Conservation (phyloP, 2,113 vertebrate genomes). For the Semnornis frantzii region DNA sequence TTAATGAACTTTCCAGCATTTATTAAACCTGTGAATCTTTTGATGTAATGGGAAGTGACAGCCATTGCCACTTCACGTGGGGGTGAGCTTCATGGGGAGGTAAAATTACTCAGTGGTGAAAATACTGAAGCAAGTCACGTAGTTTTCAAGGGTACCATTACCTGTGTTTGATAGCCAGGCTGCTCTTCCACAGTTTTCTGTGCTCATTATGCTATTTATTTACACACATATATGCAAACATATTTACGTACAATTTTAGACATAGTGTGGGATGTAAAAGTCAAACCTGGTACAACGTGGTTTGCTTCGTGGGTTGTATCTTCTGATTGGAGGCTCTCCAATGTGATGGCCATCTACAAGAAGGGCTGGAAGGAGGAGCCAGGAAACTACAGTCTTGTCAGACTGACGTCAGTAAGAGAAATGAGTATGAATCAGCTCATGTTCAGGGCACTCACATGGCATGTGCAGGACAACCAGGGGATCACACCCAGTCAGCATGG, state of each 20-base stretch:
- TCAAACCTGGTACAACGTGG: background rate
- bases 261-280: background rate
- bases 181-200: background rate
- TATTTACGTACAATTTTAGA: no score
- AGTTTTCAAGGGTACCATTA: background rate
- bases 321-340: background rate
- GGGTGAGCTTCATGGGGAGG: background rate
- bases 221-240: rapidly evolving
- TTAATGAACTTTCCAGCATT: background rate
- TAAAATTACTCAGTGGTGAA: background rate
- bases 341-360: no score
- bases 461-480: no score
- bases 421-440: no score
- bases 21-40: constrained; percentile 1
- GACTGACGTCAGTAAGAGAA: no score
- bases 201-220: background rate
- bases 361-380: no score
- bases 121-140: background rate
- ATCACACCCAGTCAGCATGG: no score
- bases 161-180: background rate
- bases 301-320: background rate
- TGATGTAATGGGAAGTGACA: background rate
- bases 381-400: no score
- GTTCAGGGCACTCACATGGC: no score
- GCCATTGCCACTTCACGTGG: background rate